Percentiles rank a stretch among this genome's conserved stretches.
Conservation (phyloP, 2,113 vertebrate species). For the Lipophrys pholis region DNA sequence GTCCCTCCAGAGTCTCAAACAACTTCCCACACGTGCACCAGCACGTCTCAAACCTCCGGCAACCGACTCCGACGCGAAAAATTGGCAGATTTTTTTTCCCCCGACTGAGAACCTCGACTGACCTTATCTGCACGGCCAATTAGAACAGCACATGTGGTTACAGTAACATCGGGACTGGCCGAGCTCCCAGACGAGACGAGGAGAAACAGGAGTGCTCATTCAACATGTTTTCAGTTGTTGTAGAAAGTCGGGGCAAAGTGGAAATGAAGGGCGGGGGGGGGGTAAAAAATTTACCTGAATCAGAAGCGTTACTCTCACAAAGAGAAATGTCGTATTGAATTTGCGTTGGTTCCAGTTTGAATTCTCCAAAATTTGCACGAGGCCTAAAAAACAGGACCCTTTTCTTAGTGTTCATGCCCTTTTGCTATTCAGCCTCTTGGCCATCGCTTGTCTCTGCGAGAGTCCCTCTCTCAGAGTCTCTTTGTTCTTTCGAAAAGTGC, state of each 20-base stretch:
- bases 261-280: no score
- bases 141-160: conserved; percentile 10
- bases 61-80: not conserved
- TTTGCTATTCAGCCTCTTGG: conserved; percentile 73
- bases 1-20: not conserved
- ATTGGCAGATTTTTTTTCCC: no score
- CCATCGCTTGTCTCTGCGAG: conserved; percentile 64
- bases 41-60: not conserved
- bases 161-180: conserved; percentile 12
- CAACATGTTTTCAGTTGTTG: conserved; percentile 26
- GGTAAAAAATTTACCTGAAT: conserved; percentile 25
- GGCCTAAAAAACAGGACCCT: conserved; percentile 56
- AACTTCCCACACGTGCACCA: not conserved
- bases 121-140: conserved; percentile 1
- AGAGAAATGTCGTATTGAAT: conserved; percentile 43
- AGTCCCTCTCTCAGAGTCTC: conserved; percentile 67
- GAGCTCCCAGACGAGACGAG: conserved; percentile 11
- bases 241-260: conserved; percentile 12
- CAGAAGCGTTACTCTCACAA: conserved; percentile 37
- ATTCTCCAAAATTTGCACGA: conserved; percentile 48
- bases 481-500: conserved; percentile 80
- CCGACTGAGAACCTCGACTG: not conserved
- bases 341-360: conserved; percentile 19
- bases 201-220: conserved; percentile 5
- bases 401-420: conserved; percentile 68